Conservation (phyloP, 2,888 invertebrate species). For the Allacma fusca region DNA sequence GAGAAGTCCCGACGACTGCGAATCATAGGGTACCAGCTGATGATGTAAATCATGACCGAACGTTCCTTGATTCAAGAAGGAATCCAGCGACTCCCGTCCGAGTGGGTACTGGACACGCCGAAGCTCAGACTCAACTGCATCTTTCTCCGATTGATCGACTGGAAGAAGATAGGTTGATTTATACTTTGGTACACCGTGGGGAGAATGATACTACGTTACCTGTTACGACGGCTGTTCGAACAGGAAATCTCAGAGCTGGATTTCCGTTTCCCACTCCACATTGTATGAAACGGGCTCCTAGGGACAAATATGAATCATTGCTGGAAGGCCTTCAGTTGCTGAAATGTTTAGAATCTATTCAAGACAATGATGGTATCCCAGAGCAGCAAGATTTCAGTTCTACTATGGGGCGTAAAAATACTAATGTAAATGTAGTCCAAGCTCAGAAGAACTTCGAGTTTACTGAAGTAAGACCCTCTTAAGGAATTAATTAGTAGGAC, state of each 20-base stretch:
- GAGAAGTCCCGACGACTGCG: background rate
- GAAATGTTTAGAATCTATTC: background rate
- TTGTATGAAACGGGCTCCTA: background rate
- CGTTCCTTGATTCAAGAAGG: background rate
- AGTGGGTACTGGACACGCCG: background rate
- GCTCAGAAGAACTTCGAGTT: constrained; percentile 2
- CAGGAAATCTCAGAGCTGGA: no score
- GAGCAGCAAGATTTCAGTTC: background rate
- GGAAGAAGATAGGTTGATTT: background rate
- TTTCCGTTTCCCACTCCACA: constrained; percentile 28
- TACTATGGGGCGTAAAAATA: background rate
- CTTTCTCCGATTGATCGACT: constrained; percentile 21
- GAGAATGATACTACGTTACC: background rate
- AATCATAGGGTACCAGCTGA: background rate
- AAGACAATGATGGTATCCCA: background rate
- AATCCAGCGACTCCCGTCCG: background rate
- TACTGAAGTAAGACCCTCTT: no score
- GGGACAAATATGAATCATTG: constrained; percentile 26
- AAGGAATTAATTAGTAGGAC: no score
- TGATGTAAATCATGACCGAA: background rate
- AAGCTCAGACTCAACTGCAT: background rate
- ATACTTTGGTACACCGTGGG: background rate
- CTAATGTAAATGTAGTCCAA: background rate
- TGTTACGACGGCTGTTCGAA: background rate
- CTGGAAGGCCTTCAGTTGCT: background rate